Evolutionary conservation across 2,797 vertebrate species (phyloP), one percentile per base, ranked within the genome.

Genomic region (Dallia pectoralis): DNA sequence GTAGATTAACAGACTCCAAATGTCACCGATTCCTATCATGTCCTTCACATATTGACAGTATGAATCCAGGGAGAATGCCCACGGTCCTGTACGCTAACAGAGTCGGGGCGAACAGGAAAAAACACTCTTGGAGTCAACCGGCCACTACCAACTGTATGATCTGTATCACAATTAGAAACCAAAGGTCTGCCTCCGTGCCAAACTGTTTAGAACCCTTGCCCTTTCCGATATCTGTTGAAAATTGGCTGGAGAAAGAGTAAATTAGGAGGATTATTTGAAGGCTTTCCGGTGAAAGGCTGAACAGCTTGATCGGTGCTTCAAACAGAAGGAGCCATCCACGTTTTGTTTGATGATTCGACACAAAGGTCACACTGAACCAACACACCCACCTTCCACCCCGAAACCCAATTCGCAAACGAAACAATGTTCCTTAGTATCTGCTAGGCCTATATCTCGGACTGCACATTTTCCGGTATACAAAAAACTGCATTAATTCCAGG

Each of bases 121-220:
- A 77, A 83, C 53, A 56, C 7, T 25, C 53, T n/a, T n/a, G 25
- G 53, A 56, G n/a, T 25, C n/a, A n/a, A 56, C 72, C 75, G 75
- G 79, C 70, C 75, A 69, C 70, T 71, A 19, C 83, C 88, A 87
- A 44, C 40, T 44, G 40, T 44, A 80, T 89, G 85, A 89, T 85
- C 84, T 89, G 83, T 89, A 88, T 89, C 90, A 89, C 89, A 89
- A 89, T 89, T 91, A 89, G 81, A 87, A 82, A 88, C 76, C 85
- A 89, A 90, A 89, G 84, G 86, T 90, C 86, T 87, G 74, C 25
- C 78, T 74, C 70, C 67, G 75, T 86, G 84, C 83, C 74, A 82
- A 82, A 80, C 74, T 59, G 81, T 85, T 87, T 67, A 79, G 32
- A 22, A 32, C 36, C n/a, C 30, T 36, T 40, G 53, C 74, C 48